phyloP scores from a whole-genome alignment of 92 coral and sea anemone genomes.

The Porites rus region DNA sequence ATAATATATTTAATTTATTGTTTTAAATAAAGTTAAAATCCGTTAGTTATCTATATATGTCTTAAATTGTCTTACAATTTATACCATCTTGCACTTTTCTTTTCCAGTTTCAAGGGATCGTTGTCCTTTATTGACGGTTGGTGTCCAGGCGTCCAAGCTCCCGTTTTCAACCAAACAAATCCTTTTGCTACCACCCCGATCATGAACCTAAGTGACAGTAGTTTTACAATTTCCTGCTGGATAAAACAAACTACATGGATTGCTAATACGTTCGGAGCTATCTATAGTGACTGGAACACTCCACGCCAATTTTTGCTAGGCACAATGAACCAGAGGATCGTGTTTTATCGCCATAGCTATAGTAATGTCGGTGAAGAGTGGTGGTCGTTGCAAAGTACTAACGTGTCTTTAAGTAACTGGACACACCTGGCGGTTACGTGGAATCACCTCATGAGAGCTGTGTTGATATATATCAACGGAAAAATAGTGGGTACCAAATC shows the following conservation, averaged over 20 bases:
- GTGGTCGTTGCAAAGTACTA: not conserved
- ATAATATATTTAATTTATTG: too few species aligned
- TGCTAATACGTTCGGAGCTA: not conserved
- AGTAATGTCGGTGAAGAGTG: not conserved
- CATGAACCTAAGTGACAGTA: constrained; percentile 2
- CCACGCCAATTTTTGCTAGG: constrained; percentile 5
- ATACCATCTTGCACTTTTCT: not conserved
- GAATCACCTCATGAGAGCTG: not conserved
- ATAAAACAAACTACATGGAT: constrained; percentile 2
- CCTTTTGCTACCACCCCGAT: constrained; percentile 12
- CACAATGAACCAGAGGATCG: not conserved
- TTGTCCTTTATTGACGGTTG: constrained; percentile 16
- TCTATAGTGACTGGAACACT: constrained; percentile 10
- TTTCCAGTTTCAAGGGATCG: not conserved
- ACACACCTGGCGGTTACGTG: constrained; percentile 20
- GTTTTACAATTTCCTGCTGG: constrained; percentile 30
- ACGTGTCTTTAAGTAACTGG: not conserved
- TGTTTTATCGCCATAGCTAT: not conserved
- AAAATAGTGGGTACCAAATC: not conserved
- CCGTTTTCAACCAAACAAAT: not conserved
- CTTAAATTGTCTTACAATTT: too few species aligned
- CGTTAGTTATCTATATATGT: too few species aligned
- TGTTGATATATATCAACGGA: constrained; percentile 6
- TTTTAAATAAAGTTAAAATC: too few species aligned
- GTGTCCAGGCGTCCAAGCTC: constrained; percentile 6